A percentile compares a stretch with the other conserved stretches of the same genome.
These are phyloP conservation scores for Dolomedes plantarius DNA, from an alignment of 2,888 invertebrate species.

Conservation along the genomic window DNA sequence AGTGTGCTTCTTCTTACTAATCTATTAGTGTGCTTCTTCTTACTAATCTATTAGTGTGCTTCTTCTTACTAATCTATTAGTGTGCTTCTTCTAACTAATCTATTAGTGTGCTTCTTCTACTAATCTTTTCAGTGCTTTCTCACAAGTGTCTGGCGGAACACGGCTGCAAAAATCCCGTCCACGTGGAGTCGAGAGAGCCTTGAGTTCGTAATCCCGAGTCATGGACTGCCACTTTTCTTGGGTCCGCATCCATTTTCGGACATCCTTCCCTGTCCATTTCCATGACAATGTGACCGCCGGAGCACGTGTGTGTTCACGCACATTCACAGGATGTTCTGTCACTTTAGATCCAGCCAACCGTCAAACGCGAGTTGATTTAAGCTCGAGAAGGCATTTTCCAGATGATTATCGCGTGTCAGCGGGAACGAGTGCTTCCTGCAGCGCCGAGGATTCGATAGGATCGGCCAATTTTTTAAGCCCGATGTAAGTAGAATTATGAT, in stretches of 20 bases:
- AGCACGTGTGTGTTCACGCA: conserved; percentile 23
- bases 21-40: too few relatives aligned
- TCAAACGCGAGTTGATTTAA: conserved; percentile 41
- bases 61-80: too few relatives aligned
- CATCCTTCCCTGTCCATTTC: not conserved
- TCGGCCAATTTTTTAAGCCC: conserved; percentile 5
- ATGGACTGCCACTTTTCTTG: not conserved
- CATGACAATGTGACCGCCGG: not conserved
- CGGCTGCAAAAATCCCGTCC: too few relatives aligned
- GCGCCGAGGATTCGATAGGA: not conserved
- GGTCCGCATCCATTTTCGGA: not conserved
- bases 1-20: too few relatives aligned
- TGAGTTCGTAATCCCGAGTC: not conserved
- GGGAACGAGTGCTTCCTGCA: conserved; percentile 30
- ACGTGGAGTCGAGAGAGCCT: too few relatives aligned
- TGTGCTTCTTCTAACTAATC: too few relatives aligned
- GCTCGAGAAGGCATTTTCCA: conserved; percentile 22
- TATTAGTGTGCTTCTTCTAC: too few relatives aligned
- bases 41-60: too few relatives aligned
- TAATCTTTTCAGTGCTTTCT: too few relatives aligned
- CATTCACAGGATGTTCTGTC: conserved; percentile 53
- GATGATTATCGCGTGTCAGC: conserved; percentile 60
- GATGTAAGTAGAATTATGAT: not conserved
- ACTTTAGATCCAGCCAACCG: conserved; percentile 34
- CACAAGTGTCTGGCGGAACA: too few relatives aligned